Conservation (phyloP, 2,888 invertebrate genomes). For the Oegoconia quadripuncta region DNA sequence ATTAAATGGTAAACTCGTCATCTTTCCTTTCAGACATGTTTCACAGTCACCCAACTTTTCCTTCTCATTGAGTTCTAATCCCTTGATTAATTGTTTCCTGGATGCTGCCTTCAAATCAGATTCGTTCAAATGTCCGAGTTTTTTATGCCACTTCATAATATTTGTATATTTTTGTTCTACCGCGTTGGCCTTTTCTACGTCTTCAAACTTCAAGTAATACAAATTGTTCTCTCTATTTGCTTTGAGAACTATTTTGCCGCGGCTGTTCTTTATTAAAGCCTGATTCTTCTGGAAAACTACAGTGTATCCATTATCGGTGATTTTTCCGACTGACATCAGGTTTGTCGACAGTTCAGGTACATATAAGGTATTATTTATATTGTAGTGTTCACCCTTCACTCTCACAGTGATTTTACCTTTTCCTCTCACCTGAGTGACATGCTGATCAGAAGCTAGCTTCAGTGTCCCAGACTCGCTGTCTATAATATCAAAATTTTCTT, state of each 20-base stretch:
- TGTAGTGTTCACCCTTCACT: background rate
- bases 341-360: slow-evolving; percentile 5
- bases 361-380: background rate
- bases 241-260: background rate
- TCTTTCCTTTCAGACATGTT: background rate
- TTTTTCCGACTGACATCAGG: slow-evolving; percentile 7
- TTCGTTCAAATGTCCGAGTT: background rate
- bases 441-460: background rate
- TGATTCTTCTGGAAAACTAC: slow-evolving; percentile 4
- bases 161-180: background rate
- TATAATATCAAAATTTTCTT: background rate
- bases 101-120: background rate
- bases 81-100: background rate
- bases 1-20: background rate
- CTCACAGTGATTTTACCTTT: background rate
- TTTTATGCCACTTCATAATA: background rate
- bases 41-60: background rate
- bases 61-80: background rate
- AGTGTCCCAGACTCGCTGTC: background rate
- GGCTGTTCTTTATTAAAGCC: background rate
- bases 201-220: no score
- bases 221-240: slow-evolving; percentile 5
- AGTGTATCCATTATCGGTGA: slow-evolving; percentile 5
- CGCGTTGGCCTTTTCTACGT: no score
- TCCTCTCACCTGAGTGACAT: background rate